These are phyloP conservation scores for Microtus richardsoni DNA, from an alignment of 2,113 vertebrate species.

Conservation along the genomic window DNA sequence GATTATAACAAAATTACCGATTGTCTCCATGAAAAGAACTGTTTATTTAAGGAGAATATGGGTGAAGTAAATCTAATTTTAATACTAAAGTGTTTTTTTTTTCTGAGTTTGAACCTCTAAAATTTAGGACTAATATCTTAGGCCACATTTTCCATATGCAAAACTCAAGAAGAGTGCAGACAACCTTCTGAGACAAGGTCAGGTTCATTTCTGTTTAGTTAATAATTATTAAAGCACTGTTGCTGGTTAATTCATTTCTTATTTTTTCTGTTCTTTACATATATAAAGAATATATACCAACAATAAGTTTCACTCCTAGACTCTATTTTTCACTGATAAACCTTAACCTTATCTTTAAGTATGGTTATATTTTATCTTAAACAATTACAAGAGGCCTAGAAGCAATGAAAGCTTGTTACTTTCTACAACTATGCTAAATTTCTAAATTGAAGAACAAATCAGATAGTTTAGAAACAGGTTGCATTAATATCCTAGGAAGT, in stretches of 20 bases:
- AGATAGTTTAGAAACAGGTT: conserved; percentile 53
- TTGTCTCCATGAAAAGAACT: background rate
- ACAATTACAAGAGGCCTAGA: conserved; percentile 27
- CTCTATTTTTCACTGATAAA: conserved; percentile 62
- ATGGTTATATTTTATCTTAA: conserved; percentile 51
- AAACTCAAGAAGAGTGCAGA: conserved; percentile 48
- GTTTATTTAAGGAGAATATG: background rate
- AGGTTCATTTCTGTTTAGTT: conserved; percentile 70
- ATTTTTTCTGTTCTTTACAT: conserved; percentile 27
- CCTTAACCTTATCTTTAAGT: conserved; percentile 64
- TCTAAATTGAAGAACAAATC: conserved; percentile 50
- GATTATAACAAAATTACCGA: conserved; percentile 25
- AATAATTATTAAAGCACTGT: conserved; percentile 67
- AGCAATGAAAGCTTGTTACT: conserved; percentile 57
- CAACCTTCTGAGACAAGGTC: conserved; percentile 50
- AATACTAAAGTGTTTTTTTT: conserved; percentile 31
- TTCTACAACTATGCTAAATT: conserved; percentile 59
- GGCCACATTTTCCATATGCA: conserved; percentile 34
- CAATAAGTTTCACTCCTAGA: conserved; percentile 52
- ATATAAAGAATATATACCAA: conserved; percentile 28
- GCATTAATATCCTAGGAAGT: conserved; percentile 56
- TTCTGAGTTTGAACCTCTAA: conserved; percentile 54
- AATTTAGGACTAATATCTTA: conserved; percentile 20
- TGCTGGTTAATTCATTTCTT: conserved; percentile 55
- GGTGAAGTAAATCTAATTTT: background rate